Evolutionary conservation across 2,113 vertebrate species (phyloP).

Genomic region (Hypocryptadius cinnamomeus): DNA sequence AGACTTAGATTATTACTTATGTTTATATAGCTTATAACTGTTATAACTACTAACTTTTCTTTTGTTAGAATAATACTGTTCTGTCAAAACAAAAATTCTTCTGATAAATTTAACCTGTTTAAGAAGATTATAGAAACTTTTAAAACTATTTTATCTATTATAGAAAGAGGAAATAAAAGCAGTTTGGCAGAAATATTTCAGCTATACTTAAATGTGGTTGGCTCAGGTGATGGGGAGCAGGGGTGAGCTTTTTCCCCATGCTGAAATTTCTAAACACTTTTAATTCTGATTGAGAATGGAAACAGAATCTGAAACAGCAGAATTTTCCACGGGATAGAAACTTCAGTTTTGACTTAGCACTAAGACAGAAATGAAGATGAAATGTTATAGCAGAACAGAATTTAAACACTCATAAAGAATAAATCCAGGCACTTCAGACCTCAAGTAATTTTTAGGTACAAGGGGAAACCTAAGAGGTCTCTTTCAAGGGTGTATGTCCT

Average conservation of each 20-base stretch:
- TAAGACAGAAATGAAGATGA: background rate
- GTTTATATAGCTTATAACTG: background rate
- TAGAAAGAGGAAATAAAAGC: background rate
- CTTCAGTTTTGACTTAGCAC: background rate
- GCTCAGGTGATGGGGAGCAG: background rate
- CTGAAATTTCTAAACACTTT: background rate
- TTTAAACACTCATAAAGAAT: background rate
- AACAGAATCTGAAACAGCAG: background rate
- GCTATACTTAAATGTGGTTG: background rate
- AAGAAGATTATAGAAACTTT: background rate
- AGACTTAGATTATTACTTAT: background rate
- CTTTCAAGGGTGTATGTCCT: background rate
- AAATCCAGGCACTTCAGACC: background rate
- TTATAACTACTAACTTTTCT: background rate
- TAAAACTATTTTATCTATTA: background rate
- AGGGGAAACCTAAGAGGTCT: background rate
- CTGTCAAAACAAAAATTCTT: background rate
- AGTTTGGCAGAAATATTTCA: background rate
- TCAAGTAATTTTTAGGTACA: background rate
- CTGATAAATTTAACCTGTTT: background rate
- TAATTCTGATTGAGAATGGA: background rate
- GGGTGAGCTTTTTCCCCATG: background rate
- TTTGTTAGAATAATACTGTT: background rate
- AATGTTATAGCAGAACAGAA: background rate
- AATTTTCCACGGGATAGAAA: background rate